Conservation (phyloP, 2,888 invertebrate species). For the Pseudococcus longispinus region DNA sequence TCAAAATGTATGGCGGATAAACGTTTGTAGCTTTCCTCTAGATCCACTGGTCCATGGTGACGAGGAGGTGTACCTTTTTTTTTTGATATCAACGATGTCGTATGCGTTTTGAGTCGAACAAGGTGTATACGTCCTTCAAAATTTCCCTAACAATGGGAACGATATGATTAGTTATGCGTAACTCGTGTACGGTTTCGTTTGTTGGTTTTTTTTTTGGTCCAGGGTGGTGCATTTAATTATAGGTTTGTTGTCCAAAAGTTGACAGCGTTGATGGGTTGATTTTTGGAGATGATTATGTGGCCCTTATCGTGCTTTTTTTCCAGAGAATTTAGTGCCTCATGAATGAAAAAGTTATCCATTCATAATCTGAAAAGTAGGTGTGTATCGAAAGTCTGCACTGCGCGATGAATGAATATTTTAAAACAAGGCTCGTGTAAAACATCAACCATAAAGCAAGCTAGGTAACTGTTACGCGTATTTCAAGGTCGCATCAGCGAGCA, state of each 20-base stretch:
- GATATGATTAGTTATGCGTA: slow-evolving; percentile 18
- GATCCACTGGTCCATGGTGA: background rate
- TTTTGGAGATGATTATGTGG: background rate
- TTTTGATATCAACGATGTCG: background rate
- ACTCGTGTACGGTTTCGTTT: background rate
- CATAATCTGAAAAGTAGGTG: background rate
- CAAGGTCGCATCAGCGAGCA: background rate
- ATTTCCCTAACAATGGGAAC: background rate
- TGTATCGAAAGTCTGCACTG: background rate
- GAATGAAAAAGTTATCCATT: background rate
- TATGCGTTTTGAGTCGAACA: background rate
- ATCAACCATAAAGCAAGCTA: background rate
- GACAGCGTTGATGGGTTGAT: background rate
- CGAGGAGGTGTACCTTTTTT: background rate
- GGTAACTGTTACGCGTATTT: slow-evolving; percentile 17
- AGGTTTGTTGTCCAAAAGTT: background rate
- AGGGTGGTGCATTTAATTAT: slow-evolving; percentile 27
- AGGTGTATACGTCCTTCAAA: background rate
- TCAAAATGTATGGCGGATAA: background rate
- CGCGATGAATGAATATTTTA: background rate
- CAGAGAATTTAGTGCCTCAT: background rate
- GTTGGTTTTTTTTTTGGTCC: background rate
- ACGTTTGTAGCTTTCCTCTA: background rate
- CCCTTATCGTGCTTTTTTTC: background rate
- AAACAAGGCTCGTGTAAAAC: background rate